phyloP scores from a whole-genome alignment of 2,888 invertebrate species.

The Acanthacorydalis orientalis region DNA sequence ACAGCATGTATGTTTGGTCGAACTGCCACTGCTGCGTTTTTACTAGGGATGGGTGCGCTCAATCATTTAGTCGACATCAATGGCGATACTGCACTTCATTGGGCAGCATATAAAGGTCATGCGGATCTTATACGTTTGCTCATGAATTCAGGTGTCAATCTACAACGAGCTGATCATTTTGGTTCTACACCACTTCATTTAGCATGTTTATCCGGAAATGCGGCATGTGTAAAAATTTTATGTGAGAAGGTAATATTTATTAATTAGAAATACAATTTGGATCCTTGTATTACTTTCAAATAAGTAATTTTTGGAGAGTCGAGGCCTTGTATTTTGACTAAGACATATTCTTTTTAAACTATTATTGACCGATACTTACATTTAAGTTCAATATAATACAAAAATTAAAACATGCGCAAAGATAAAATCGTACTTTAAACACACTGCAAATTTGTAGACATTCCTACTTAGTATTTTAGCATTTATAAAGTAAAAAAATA shows the following conservation, averaged over 20 bases:
- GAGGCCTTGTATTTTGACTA: too few relatives aligned
- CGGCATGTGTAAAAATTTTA: slow-evolving; percentile 69
- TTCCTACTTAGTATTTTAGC: too few relatives aligned
- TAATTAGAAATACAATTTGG: too few relatives aligned
- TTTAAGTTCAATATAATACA: too few relatives aligned
- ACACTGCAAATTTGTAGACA: too few relatives aligned
- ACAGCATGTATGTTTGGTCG: slow-evolving; percentile 88
- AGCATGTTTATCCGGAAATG: slow-evolving; percentile 75
- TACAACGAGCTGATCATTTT: slow-evolving; percentile 81
- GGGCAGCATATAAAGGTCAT: slow-evolving; percentile 89
- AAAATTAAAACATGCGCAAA: too few relatives aligned
- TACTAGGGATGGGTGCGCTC: slow-evolving; percentile 77
- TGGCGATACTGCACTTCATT: slow-evolving; percentile 83
- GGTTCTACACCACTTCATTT: slow-evolving; percentile 84
- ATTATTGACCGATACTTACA: too few relatives aligned
- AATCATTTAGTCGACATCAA: slow-evolving; percentile 79
- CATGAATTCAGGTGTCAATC: slow-evolving; percentile 79
- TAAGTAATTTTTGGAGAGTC: too few relatives aligned
- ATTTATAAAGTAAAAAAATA: not conserved
- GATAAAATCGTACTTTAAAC: too few relatives aligned
- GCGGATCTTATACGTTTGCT: slow-evolving; percentile 73
- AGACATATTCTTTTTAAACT: too few relatives aligned
- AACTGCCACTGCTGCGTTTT: slow-evolving; percentile 75
- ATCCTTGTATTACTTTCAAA: too few relatives aligned
- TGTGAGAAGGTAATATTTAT: slow-evolving; percentile 67